phyloP scores from a whole-genome alignment of 2,797 vertebrate species.

The Clarias fuscus region DNA sequence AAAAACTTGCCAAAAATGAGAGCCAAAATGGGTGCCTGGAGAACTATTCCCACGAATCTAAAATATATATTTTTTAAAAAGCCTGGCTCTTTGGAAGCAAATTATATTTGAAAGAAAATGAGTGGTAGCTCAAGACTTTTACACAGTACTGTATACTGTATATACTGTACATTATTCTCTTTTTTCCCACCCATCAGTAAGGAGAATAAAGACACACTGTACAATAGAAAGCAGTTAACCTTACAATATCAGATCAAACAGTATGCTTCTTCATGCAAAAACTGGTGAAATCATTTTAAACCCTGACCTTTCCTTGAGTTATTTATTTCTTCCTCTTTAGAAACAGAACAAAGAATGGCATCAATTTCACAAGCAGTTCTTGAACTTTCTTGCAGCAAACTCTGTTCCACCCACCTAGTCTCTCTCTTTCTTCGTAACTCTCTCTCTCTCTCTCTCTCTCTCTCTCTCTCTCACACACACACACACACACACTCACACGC shows the following conservation, averaged over 20 bases:
- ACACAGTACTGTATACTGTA: no score
- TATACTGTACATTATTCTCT: background rate
- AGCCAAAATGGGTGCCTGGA: no score
- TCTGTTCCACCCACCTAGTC: constrained; percentile 21
- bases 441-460: background rate
- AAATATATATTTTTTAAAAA: no score
- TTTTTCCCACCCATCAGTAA: constrained; percentile 13
- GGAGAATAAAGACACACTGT: constrained; percentile 3
- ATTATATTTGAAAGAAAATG: background rate
- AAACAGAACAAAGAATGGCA: constrained; percentile 48
- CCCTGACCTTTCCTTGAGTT: constrained; percentile 14
- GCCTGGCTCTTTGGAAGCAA: no score
- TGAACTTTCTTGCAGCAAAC: constrained; percentile 38
- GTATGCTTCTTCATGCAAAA: background rate
- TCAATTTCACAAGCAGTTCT: constrained; percentile 41
- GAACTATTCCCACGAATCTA: no score
- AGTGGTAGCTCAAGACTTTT: no score
- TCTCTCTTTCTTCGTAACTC: background rate
- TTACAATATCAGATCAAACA: constrained; percentile 23
- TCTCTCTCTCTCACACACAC: background rate
- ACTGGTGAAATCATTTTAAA: constrained; percentile 36
- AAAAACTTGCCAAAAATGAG: no score
- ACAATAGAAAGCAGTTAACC: constrained; percentile 22
- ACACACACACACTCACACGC: no score
- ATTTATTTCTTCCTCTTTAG: constrained; percentile 37